phyloP scores from a whole-genome alignment of 2,797 vertebrate species.

The Enteromius afrohamiltoni region DNA sequence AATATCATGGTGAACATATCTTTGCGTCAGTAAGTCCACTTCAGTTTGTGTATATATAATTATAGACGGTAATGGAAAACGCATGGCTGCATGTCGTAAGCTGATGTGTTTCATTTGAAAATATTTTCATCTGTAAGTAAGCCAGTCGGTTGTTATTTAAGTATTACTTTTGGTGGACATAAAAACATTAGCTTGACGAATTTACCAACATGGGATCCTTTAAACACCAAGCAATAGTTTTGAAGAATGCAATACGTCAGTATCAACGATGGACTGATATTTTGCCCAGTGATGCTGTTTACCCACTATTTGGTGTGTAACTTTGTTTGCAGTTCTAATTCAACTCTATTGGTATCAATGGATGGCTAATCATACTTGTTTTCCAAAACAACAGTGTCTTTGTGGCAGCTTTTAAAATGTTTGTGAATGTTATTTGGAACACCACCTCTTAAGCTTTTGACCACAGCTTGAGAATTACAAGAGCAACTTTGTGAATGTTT shows the following conservation, averaged over 20 bases:
- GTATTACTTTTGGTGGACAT: background rate
- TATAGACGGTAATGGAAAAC: background rate
- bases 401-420: background rate
- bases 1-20: background rate
- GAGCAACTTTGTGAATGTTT: no score
- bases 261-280: background rate
- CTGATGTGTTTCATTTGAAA: background rate
- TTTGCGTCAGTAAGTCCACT: background rate
- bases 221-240: background rate
- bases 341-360: background rate
- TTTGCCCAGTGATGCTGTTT: background rate
- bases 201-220: background rate
- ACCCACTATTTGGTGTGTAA: background rate
- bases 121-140: background rate
- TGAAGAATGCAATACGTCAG: background rate
- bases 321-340: background rate
- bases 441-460: no score
- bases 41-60: constrained; percentile 6
- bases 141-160: background rate
- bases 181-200: background rate
- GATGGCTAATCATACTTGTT: background rate
- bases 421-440: background rate
- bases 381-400: background rate
- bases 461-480: no score
- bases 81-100: constrained; percentile 1